Conservation (phyloP, 2,797 vertebrate genomes). For the Coranthus polyacanthus region DNA sequence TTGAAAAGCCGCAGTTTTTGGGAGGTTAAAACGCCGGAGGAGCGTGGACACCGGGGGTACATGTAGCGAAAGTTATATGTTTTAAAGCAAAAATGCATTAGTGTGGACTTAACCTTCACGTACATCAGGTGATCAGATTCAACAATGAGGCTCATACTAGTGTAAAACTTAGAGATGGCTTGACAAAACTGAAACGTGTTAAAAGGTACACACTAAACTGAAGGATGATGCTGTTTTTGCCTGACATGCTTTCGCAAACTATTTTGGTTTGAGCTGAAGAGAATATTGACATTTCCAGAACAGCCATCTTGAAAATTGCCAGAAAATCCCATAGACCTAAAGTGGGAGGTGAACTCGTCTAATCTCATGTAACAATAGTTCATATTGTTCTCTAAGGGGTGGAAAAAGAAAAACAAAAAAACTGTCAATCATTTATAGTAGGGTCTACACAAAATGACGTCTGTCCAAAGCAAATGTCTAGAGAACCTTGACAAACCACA, state of each 20-base stretch:
- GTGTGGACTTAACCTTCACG: too few species aligned
- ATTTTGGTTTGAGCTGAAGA: background rate
- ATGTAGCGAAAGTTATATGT: too few species aligned
- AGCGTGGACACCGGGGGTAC: too few species aligned
- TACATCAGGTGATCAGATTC: too few species aligned
- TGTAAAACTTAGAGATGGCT: too few species aligned
- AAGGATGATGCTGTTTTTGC: background rate
- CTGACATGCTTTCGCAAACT: background rate
- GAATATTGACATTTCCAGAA: conserved; percentile 12
- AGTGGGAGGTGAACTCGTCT: conserved; percentile 3
- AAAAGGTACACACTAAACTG: too few species aligned
- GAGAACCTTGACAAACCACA: conserved; percentile 8
- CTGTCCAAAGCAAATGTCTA: conserved; percentile 21
- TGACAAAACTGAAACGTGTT: too few species aligned
- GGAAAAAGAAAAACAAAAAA: conserved; percentile 2
- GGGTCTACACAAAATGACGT: conserved; percentile 4
- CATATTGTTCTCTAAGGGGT: conserved; percentile 3
- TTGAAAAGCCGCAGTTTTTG: too few species aligned
- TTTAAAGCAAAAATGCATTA: too few species aligned
- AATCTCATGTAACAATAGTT: conserved; percentile 6
- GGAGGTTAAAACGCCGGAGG: too few species aligned
- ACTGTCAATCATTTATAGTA: conserved; percentile 32
- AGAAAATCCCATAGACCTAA: conserved; percentile 17
- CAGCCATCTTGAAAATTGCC: background rate
- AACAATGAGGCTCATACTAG: too few species aligned